Evolutionary conservation across 2,888 invertebrate species (phyloP).

Genomic region (Argyra leucocephala): DNA sequence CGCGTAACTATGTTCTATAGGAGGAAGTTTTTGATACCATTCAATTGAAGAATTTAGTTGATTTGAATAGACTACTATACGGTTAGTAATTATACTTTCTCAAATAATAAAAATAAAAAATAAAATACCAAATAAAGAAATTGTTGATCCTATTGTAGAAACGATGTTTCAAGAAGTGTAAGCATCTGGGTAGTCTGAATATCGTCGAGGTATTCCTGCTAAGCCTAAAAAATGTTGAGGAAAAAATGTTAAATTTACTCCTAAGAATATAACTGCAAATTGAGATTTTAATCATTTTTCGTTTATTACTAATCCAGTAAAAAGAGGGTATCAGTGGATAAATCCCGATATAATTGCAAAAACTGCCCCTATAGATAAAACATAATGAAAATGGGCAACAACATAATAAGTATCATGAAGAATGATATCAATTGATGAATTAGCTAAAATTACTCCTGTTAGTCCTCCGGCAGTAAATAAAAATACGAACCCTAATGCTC

Average conservation of each 20-base stretch:
- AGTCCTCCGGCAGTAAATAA: conserved; percentile 67
- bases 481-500: conserved; percentile 66
- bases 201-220: conserved; percentile 65
- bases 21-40: too few relatives aligned
- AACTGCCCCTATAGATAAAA: conserved; percentile 70
- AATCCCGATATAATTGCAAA: conserved; percentile 69
- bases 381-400: conserved; percentile 75
- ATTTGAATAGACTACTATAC: too few relatives aligned
- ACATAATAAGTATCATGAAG: conserved; percentile 79
- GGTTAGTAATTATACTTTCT: too few relatives aligned
- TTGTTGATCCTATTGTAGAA: conserved; percentile 60
- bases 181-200: conserved; percentile 61
- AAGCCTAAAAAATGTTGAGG: conserved; percentile 67
- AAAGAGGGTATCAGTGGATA: conserved; percentile 61
- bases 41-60: too few relatives aligned
- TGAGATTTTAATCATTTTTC: conserved; percentile 54
- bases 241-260: conserved; percentile 72
- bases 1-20: too few relatives aligned
- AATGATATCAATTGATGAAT: conserved; percentile 67
- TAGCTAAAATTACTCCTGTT: conserved; percentile 57
- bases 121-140: conserved; percentile 75
- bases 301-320: conserved; percentile 55
- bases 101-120: too few relatives aligned
- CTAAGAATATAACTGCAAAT: conserved; percentile 62
- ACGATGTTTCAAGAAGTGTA: conserved; percentile 58